A percentile compares a stretch with the other conserved stretches of the same genome.
Conservation (phyloP, 2,113 vertebrate species). For the Fulmarus glacialis region DNA sequence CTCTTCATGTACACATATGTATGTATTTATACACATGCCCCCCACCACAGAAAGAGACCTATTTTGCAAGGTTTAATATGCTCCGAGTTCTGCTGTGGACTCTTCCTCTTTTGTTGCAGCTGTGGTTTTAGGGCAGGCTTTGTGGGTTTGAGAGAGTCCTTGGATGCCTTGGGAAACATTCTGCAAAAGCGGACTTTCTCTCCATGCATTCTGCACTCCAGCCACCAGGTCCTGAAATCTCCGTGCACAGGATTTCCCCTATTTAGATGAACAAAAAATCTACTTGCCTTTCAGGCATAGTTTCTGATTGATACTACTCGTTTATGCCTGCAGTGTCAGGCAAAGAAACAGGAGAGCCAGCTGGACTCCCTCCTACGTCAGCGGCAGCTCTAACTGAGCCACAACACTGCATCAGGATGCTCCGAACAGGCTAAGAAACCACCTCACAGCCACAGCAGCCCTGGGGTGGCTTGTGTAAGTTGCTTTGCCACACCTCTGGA, state of each 20-base stretch:
- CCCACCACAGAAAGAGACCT: neutral
- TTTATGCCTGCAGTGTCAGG: neutral
- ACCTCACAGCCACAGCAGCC: neutral
- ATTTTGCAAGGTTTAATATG: constrained; percentile 51
- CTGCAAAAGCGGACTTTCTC: constrained; percentile 43
- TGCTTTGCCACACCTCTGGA: neutral
- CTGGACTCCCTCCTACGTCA: neutral
- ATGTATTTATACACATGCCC: neutral
- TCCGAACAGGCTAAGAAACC: neutral
- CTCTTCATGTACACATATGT: neutral
- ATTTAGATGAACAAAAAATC: neutral
- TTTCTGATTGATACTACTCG: neutral
- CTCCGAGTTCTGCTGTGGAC: constrained; percentile 24
- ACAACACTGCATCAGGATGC: neutral
- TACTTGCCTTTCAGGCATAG: neutral
- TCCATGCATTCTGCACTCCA: constrained; percentile 22
- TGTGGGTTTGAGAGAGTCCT: constrained; percentile 63
- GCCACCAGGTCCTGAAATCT: constrained; percentile 55
- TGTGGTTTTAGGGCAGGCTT: constrained; percentile 65
- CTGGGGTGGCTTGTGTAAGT: neutral
- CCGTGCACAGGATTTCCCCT: constrained; percentile 16
- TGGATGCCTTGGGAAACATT: constrained; percentile 62
- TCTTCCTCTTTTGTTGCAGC: constrained; percentile 66
- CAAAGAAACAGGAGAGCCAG: neutral
- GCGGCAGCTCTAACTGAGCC: neutral